These are phyloP conservation scores for Cyrtonyx montezumae DNA, from an alignment of 2,113 vertebrate genomes.

Conservation along the genomic window DNA sequence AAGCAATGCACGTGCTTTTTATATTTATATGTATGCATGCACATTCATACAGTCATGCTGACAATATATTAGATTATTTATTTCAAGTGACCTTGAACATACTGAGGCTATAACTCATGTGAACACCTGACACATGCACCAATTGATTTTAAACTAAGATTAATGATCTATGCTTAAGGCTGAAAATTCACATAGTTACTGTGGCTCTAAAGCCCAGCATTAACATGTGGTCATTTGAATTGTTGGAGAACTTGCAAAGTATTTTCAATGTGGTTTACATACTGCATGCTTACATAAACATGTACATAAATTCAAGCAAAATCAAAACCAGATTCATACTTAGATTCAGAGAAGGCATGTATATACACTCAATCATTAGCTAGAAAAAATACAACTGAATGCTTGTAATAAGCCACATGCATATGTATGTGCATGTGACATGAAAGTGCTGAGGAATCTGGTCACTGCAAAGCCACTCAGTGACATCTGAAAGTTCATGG, in stretches of 20 bases:
- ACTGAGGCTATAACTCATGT: background rate
- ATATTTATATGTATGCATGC: background rate
- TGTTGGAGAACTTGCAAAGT: background rate
- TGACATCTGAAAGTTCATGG: background rate
- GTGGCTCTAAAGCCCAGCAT: background rate
- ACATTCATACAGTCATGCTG: background rate
- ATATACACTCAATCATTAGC: background rate
- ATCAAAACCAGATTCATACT: background rate
- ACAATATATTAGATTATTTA: background rate
- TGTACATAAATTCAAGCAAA: background rate
- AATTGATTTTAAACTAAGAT: background rate
- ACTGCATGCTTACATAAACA: background rate
- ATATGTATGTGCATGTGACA: background rate
- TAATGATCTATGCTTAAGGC: background rate
- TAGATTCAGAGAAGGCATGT: background rate
- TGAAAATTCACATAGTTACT: background rate
- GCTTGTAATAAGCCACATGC: background rate
- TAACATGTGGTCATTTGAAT: background rate
- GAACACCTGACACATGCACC: background rate
- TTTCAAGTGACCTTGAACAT: background rate
- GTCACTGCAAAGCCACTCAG: background rate
- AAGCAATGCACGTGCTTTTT: background rate
- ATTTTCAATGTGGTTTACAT: background rate
- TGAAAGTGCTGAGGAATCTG: background rate
- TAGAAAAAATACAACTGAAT: background rate